Base-by-base conservation (phyloP, 2,888 invertebrate species). In the Teleiodes luculella region DNA sequence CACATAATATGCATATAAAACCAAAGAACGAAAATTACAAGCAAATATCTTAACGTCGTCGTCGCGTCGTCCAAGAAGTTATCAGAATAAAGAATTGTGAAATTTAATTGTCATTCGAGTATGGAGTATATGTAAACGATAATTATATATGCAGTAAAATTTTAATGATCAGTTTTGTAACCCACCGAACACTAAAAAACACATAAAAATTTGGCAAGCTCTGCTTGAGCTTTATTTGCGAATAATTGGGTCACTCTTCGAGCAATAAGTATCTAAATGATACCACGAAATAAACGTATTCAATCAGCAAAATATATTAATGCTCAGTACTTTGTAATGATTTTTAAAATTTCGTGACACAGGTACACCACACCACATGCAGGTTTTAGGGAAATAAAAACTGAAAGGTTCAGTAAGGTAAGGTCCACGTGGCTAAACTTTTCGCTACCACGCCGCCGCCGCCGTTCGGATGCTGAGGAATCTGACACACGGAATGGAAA, bases 151-250 rank as follows among this genome's bases (percentile, higher is more conserved):
- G 53, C 54, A 45, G 46, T 47, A 52, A 56, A 58, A 52, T 50
- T 46, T 53, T 55, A 56, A 60, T 49, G 36, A 56, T 56, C 57
- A 16, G 54, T 53, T 53, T 55, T 49, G 54, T 54, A 51, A 55
- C 46, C 49, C 31, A 28, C 49, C 41, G 36, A 46, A 35, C 47
- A 54, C 47, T 56, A 58, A 60, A 55, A 62, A 49, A 53, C 7
- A 11, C 45, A 36, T 56, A 28, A 52, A 51, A 35, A 52, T 54
- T 36, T 54, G 41, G 52, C 33, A 48, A 55, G 31, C 35, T 13
- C 18, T 39, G 35, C 3, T 48, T 20, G 31, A 14, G 18, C 18
- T 39, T 53, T 53, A 37, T 14, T 16, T 37, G 16, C 13, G 18
- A 6, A 43, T 24, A 11, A 41, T 43, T n/a, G 24, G 20, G 43